Conservation (phyloP, 2,888 invertebrate species). For the Pinctada fucata region DNA sequence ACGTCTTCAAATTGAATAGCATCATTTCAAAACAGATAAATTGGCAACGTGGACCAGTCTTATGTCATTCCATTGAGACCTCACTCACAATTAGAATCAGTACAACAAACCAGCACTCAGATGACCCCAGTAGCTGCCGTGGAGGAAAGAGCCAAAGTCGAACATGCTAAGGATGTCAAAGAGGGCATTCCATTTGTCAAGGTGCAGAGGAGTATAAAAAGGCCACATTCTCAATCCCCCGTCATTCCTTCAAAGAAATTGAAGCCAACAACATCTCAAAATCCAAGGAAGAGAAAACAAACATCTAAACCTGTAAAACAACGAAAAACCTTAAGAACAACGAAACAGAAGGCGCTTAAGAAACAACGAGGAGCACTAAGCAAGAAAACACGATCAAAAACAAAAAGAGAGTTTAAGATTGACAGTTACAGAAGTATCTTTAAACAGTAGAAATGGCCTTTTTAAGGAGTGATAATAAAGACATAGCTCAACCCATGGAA, state of each 20-base stretch:
- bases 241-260: conserved; percentile 18
- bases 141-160: conserved; percentile 25
- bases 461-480: neutral
- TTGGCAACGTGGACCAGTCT: too few species aligned
- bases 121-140: conserved; percentile 27
- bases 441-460: too few species aligned
- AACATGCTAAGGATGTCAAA: conserved; percentile 25
- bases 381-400: conserved; percentile 9
- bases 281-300: neutral
- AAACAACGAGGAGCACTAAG: conserved; percentile 10
- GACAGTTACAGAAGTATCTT: conserved; percentile 14
- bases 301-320: conserved; percentile 19
- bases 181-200: conserved; percentile 14
- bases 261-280: conserved; percentile 25
- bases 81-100: conserved; percentile 20
- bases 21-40: too few species aligned
- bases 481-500: conserved; percentile 22
- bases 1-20: too few species aligned
- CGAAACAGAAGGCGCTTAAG: neutral
- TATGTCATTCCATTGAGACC: conserved; percentile 20
- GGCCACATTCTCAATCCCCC: conserved; percentile 4
- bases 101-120: neutral
- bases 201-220: conserved; percentile 15
- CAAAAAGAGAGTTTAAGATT: conserved; percentile 14
- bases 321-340: neutral